Conservation (phyloP, 2,888 invertebrate species). For the Nudaria mundana region DNA sequence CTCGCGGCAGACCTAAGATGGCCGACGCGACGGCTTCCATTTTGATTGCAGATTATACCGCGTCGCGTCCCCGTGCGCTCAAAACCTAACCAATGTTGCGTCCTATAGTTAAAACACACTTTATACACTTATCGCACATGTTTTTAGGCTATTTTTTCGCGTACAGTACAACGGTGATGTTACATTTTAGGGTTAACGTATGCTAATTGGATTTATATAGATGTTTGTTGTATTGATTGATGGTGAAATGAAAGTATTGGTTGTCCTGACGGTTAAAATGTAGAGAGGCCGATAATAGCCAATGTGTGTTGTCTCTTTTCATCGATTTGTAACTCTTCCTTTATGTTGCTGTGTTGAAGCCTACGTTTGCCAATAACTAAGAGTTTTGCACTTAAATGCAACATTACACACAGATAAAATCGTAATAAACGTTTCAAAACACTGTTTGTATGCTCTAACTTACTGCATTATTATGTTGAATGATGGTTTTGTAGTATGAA, state of each 20-base stretch:
- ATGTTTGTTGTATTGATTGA: constrained; percentile 70
- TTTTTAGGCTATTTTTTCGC: constrained; percentile 76
- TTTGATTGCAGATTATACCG: constrained; percentile 78
- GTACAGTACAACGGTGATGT: constrained; percentile 64
- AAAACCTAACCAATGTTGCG: constrained; percentile 71
- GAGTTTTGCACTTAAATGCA: constrained; percentile 7
- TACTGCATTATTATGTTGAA: background rate
- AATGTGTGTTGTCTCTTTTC: constrained; percentile 65
- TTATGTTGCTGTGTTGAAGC: constrained; percentile 13
- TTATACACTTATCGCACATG: constrained; percentile 73
- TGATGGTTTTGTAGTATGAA: background rate
- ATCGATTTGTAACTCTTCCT: constrained; percentile 33
- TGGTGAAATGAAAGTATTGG: constrained; percentile 51
- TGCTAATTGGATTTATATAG: constrained; percentile 31
- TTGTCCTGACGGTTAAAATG: constrained; percentile 55
- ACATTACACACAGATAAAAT: constrained; percentile 24
- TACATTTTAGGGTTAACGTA: constrained; percentile 30
- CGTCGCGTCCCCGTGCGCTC: constrained; percentile 65
- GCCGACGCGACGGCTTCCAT: constrained; percentile 76
- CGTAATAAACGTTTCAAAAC: constrained; percentile 12
- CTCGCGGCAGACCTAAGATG: constrained; percentile 78
- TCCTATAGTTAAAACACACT: constrained; percentile 55
- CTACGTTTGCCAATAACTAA: constrained; percentile 10
- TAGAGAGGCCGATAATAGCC: constrained; percentile 37
- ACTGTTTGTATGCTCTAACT: background rate